These are phyloP conservation scores for Limnephilus rhombicus DNA, from an alignment of 2,888 invertebrate species.

Conservation along the genomic window DNA sequence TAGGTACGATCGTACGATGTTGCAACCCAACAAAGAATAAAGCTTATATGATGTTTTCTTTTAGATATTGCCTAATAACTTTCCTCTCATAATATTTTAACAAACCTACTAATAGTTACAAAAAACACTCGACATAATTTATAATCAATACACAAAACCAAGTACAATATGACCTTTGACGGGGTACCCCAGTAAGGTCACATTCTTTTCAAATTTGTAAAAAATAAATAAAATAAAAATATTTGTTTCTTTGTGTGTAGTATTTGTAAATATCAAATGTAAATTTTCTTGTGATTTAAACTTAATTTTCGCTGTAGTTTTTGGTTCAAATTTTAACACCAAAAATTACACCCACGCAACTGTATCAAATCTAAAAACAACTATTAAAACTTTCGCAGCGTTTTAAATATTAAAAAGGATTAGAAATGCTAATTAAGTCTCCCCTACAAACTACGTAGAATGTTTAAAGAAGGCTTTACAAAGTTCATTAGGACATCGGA, in stretches of 20 bases:
- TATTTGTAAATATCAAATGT: no score
- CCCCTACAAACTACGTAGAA: conserved; percentile 45
- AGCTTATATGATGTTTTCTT: no score
- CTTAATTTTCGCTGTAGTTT: not conserved
- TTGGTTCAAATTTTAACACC: not conserved
- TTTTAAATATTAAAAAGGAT: conserved; percentile 5
- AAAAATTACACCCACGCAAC: not conserved
- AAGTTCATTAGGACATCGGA: conserved; percentile 57
- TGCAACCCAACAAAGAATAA: no score
- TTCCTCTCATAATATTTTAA: no score
- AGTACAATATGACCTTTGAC: no score
- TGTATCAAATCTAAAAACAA: not conserved
- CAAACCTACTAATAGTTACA: no score
- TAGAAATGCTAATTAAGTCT: conserved; percentile 58
- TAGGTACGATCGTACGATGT: no score
- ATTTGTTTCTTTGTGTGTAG: not conserved
- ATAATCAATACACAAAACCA: no score
- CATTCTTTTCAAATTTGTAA: no score
- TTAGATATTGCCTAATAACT: no score
- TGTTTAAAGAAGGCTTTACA: conserved; percentile 52
- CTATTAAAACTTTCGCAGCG: not conserved
- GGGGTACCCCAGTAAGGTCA: no score
- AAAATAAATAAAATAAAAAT: not conserved
- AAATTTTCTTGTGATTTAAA: not conserved
- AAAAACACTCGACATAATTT: no score